Evolutionary conservation across 2,888 invertebrate genomes (phyloP).

Genomic region (Tuberolachnus salignus): DNA sequence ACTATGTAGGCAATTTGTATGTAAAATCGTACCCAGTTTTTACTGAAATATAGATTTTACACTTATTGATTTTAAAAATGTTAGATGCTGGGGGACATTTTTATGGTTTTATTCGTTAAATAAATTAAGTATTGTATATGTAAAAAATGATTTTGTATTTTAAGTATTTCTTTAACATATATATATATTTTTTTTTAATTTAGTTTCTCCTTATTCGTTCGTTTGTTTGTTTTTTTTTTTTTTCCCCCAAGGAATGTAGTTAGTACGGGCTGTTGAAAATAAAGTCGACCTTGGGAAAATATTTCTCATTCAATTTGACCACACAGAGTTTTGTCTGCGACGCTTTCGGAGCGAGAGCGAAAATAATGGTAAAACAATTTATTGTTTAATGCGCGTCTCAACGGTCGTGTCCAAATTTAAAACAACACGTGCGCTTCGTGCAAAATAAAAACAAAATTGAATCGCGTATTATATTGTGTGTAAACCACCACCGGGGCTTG

Average conservation of each 20-base stretch:
- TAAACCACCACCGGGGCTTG: background rate
- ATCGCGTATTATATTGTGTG: background rate
- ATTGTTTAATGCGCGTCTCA: slow-evolving; percentile 14
- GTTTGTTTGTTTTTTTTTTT: too few relatives aligned
- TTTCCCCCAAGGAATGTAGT: background rate
- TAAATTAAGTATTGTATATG: background rate
- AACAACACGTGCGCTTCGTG: slow-evolving; percentile 17
- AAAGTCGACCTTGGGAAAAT: slow-evolving; percentile 23
- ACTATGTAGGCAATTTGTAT: too few relatives aligned
- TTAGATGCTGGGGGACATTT: too few relatives aligned
- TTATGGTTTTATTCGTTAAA: background rate
- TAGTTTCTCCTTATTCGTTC: too few relatives aligned
- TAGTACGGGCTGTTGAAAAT: background rate
- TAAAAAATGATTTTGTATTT: background rate
- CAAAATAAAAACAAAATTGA: slow-evolving; percentile 2
- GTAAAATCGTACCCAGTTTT: background rate
- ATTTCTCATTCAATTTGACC: slow-evolving; percentile 29
- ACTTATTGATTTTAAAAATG: too few relatives aligned
- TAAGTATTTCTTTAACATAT: too few relatives aligned
- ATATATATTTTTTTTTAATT: too few relatives aligned
- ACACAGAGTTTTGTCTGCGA: slow-evolving; percentile 16
- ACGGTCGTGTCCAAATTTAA: slow-evolving; percentile 3
- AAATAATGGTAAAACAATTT: slow-evolving; percentile 37
- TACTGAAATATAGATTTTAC: background rate
- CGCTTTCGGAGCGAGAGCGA: background rate